Percentiles rank a stretch among this genome's conserved stretches.
Evolutionary conservation across 2,888 invertebrate genomes (phyloP).

Genomic region (Tubiluchus corallicola): DNA sequence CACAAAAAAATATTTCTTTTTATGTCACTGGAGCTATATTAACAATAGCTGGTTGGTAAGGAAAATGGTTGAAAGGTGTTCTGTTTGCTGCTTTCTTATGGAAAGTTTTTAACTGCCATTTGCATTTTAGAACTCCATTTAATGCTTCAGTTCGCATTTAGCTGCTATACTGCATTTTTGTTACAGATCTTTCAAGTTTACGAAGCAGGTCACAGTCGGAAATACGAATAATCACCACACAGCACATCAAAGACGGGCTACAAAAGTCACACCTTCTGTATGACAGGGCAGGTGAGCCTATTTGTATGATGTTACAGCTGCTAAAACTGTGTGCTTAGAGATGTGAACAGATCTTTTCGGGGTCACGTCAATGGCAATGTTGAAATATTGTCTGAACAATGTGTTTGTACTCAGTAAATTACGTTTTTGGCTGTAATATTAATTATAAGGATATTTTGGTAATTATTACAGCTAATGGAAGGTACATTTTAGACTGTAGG

Average conservation of each 20-base stretch:
- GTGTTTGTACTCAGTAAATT: too few relatives aligned
- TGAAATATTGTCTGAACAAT: too few relatives aligned
- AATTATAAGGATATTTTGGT: too few relatives aligned
- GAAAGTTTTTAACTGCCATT: neutral
- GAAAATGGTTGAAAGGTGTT: neutral
- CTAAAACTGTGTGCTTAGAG: too few relatives aligned
- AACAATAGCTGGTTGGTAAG: too few relatives aligned
- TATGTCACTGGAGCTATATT: too few relatives aligned
- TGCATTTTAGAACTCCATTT: neutral
- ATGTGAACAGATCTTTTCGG: too few relatives aligned
- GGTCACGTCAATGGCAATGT: too few relatives aligned
- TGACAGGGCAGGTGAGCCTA: slow-evolving; percentile 40
- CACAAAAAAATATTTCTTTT: too few relatives aligned
- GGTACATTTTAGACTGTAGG: slow-evolving; percentile 5
- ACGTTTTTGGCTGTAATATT: too few relatives aligned
- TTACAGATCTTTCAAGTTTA: too few relatives aligned
- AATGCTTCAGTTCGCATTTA: neutral
- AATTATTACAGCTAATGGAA: too few relatives aligned
- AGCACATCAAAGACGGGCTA: slow-evolving; percentile 50
- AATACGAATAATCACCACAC: slow-evolving; percentile 35
- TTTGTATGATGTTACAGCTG: neutral
- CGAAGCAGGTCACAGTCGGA: neutral
- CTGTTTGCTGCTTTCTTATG: neutral
- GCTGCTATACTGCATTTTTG: neutral
- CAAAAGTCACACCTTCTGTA: slow-evolving; percentile 56